These are phyloP conservation scores for Erpobdella octoculata DNA, from an alignment of 2,888 invertebrate genomes.

Conservation along the genomic window DNA sequence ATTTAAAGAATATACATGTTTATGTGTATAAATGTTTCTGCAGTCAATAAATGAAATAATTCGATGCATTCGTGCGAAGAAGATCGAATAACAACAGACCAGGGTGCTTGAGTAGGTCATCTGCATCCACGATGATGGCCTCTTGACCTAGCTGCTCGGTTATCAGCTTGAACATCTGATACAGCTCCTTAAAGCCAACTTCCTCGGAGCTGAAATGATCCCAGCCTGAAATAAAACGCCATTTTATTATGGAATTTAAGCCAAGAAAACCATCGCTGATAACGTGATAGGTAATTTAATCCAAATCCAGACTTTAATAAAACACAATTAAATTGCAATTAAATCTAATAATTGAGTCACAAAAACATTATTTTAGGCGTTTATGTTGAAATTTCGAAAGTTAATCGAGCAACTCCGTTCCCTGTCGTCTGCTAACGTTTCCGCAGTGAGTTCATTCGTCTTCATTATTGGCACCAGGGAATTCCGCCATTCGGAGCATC, in stretches of 20 bases:
- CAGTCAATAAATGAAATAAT: background rate
- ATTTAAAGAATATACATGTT: no score
- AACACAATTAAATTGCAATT: background rate
- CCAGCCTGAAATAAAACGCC: conserved; percentile 41
- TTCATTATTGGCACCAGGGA: no score
- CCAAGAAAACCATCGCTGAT: background rate
- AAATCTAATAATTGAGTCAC: no score
- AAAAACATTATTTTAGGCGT: no score
- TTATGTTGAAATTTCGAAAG: no score
- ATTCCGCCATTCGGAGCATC: no score
- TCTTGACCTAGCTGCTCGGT: conserved; percentile 38
- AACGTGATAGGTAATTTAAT: no score
- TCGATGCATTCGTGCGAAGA: background rate
- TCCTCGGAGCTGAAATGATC: conserved; percentile 39
- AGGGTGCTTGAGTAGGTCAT: conserved; percentile 40
- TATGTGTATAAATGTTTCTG: background rate
- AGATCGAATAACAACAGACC: no score
- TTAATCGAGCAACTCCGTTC: no score
- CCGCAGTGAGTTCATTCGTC: no score
- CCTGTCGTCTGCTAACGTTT: no score
- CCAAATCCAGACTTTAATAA: background rate
- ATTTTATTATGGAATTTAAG: background rate
- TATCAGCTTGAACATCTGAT: conserved; percentile 38
- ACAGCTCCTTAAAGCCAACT: conserved; percentile 40
- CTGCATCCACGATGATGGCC: conserved; percentile 40